Conservation (phyloP, 2,888 invertebrate species). For the Neoitamus cyanurus region DNA sequence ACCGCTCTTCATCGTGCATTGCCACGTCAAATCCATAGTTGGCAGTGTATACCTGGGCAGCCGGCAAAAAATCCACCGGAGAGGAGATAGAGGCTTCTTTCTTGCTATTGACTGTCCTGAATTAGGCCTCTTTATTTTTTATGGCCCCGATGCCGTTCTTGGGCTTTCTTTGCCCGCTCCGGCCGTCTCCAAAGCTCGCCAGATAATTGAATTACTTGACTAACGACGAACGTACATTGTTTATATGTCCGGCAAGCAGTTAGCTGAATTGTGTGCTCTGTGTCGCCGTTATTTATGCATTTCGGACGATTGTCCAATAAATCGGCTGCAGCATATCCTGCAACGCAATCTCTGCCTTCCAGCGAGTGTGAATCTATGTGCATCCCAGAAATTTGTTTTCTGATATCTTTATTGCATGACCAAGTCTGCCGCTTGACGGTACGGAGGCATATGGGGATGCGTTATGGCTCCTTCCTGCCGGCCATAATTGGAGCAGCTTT, state of each 20-base stretch:
- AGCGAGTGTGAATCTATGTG: constrained; percentile 44
- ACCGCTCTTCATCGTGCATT: constrained; percentile 45
- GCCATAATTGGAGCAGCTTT: not conserved
- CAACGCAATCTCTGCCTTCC: constrained; percentile 36
- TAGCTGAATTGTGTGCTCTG: constrained; percentile 46
- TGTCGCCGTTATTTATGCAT: constrained; percentile 56
- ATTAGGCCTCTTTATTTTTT: constrained; percentile 47
- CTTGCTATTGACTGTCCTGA: constrained; percentile 41
- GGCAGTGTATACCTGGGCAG: constrained; percentile 10
- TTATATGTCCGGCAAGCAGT: constrained; percentile 56
- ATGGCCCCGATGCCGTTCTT: not conserved
- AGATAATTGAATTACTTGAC: constrained; percentile 56
- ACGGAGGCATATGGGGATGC: not conserved
- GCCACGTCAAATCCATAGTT: constrained; percentile 29
- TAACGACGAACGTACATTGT: constrained; percentile 56
- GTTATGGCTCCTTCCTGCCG: not conserved
- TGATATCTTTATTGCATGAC: constrained; percentile 40
- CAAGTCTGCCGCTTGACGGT: constrained; percentile 14
- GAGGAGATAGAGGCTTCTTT: constrained; percentile 38
- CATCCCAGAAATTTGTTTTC: constrained; percentile 40
- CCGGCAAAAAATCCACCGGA: constrained; percentile 1
- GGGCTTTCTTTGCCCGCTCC: constrained; percentile 17
- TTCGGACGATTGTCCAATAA: constrained; percentile 56
- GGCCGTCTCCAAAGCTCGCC: constrained; percentile 37
- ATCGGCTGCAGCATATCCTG: constrained; percentile 50